Evolutionary conservation across 2,113 vertebrate genomes (phyloP).

Genomic region (Desmodus rotundus): DNA sequence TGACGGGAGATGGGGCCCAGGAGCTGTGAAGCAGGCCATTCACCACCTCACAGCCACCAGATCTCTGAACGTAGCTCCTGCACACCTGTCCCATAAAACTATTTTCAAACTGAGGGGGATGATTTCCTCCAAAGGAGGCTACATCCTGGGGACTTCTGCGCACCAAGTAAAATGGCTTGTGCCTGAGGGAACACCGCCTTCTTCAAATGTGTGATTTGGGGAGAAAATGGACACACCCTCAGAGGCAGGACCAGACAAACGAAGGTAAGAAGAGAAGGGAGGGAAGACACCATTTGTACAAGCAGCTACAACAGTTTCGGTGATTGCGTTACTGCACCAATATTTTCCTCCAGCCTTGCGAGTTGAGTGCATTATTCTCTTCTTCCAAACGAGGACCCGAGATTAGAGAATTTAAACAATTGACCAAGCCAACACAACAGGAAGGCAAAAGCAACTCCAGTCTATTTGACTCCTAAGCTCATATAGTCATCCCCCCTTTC

Average conservation of each 20-base stretch:
- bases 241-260: neutral
- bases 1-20: neutral
- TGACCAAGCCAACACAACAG: neutral
- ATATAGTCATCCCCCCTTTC: too few relatives aligned
- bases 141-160: neutral
- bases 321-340: neutral
- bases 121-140: slow-evolving; percentile 5
- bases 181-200: neutral
- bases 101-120: neutral
- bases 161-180: neutral
- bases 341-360: neutral
- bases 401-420: neutral
- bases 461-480: neutral
- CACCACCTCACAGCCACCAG: neutral
- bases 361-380: neutral
- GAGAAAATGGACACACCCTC: neutral
- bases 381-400: neutral
- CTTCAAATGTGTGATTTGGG: neutral
- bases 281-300: neutral
- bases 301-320: neutral
- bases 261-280: rapidly evolving
- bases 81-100: neutral
- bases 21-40: neutral
- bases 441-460: neutral
- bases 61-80: neutral